Base-by-base conservation (phyloP, 64 coral and sea anemone species). In the Stichodactyla helianthus region DNA sequence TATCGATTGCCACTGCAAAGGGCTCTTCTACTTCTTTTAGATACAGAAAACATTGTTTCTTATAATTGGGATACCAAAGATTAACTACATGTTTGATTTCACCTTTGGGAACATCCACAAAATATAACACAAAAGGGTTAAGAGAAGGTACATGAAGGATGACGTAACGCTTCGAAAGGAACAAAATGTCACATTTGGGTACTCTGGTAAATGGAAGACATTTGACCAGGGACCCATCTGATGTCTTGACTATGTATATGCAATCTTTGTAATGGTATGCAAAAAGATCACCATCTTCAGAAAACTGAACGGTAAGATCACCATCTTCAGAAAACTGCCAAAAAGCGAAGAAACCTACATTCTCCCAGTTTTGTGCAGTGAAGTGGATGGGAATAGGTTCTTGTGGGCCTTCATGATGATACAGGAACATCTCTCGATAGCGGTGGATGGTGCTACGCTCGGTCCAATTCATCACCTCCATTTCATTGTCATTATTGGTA, bases 151-250 rank as follows among this genome's bases (percentile, higher is more conserved):
- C 1, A 0, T 31, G 28, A 0, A 57, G 0, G 55, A 57, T 57
- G 55, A 57, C 55, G 13, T 57, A 57, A 13, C 55, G 2, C 0
- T 57, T 13, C 13, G 68, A 71, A 25, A 71, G 4, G 25, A 71
- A 71, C 68, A 71, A 0, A 71, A 71, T 71, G 10, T 28, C 68
- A 26, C 23, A 22, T 8, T 8, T 0, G 6, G 6, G 27, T 71
- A 31, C 0, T 7, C 6, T 5, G 25, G 11, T 8, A 7, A 1
- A 0, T 71, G 68, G 0, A 64, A 64, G 17, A 27, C 25, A 9
- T 71, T 71, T 71, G 4, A 71, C 53, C 78, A 80, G 50, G 20
- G 78, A 53, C 7, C 78, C 78, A 80, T 80, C 78, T 80, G 44
- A 53, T 14, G 78, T 80, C 7, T 80, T 80, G 35, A 80, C 78